Evolutionary conservation across 2,888 invertebrate species (phyloP), one percentile per base, ranked within the genome.

Genomic region (Epinotia nisella): DNA sequence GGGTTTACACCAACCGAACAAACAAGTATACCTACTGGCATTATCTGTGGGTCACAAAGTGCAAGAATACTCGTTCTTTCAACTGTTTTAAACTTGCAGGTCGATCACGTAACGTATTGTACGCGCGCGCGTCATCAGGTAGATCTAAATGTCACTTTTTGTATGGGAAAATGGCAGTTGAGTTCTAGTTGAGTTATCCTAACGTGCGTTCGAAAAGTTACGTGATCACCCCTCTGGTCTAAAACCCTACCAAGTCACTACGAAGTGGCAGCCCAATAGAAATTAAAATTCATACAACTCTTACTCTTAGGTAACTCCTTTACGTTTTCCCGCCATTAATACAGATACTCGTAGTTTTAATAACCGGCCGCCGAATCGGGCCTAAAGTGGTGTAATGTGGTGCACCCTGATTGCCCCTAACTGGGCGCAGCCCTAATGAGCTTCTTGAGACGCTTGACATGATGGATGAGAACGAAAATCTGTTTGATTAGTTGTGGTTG

Each of bases 401-500:
- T 75, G 75, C 75, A 62, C 29, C 72, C 71, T 78, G 79, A 78
- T 81, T 78, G 78, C 77, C 74, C 70, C 83, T 83, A 84, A 83
- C 80, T 81, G 78, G 78, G n/a, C n/a, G 77, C 79, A 78, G 70
- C 75, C 79, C 86, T 88, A 90, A 92, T 90, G 90, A 90, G 89
- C 85, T 87, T 85, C 87, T 85, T 84, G 79, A 80, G 83, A 81
- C 87, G 83, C 83, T 82, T 84, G 86, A 89, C 86, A 79, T 92
- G 92, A 93, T 92, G 89, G 89, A 93, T 90, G 91, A 82, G 87
- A 82, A 81, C 83, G 86, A 87, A 85, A 84, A 88, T 89, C 82
- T 91, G 88, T 92, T 91, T 91, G 91, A 90, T 91, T 90, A 88
- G 88, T 82, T 84, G 83, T 86, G 64, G 35, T 91, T 90, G 88